phyloP scores from a whole-genome alignment of 2,113 vertebrate genomes.

The Apeltes quadracus region DNA sequence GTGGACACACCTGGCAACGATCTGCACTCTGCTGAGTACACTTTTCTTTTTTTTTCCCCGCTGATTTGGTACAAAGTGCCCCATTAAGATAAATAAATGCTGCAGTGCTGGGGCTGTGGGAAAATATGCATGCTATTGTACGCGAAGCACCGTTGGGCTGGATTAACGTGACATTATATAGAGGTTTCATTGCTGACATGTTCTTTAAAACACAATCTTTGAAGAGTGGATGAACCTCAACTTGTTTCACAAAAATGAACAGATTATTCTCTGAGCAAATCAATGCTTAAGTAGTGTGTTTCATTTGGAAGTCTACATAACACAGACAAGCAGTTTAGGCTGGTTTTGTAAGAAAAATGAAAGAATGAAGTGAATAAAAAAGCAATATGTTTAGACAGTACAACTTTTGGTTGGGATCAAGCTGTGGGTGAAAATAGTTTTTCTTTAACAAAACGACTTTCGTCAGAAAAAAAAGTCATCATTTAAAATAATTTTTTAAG shows the following conservation, averaged over 20 bases:
- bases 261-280: not conserved
- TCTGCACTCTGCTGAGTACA: not conserved
- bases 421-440: not conserved
- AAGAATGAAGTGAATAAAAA: not conserved
- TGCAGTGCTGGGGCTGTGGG: not conserved
- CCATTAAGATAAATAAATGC: not conserved
- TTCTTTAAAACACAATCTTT: constrained; percentile 29
- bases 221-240: constrained; percentile 6
- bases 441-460: too few species aligned
- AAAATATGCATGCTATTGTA: not conserved
- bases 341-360: not conserved
- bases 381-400: not conserved
- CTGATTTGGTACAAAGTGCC: not conserved
- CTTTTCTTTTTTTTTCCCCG: not conserved
- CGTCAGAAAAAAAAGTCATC: too few species aligned
- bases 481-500: not conserved
- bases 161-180: constrained; percentile 1
- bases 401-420: not conserved
- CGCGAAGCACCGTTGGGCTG: not conserved
- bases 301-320: not conserved
- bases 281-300: not conserved
- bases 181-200: not conserved
- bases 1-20: not conserved
- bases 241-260: not conserved
- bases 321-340: constrained; percentile 1